phyloP scores from a whole-genome alignment of 2,797 vertebrate genomes.

The Sebastes dallii region DNA sequence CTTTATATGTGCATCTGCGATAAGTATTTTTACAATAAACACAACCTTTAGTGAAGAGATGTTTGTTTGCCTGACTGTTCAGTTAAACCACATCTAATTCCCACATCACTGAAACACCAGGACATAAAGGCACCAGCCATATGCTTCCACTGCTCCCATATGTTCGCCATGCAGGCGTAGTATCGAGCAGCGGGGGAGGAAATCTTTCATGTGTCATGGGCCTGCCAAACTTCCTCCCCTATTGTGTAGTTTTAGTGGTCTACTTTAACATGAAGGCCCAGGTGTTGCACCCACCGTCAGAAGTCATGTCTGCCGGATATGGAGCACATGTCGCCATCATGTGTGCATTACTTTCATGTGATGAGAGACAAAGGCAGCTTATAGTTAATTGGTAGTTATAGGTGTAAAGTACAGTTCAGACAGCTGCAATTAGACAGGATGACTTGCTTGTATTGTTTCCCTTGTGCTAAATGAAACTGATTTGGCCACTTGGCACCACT shows the following conservation, averaged over 20 bases:
- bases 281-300: neutral
- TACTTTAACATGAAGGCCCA: neutral
- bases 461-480: neutral
- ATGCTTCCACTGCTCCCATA: neutral
- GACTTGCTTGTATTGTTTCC: neutral
- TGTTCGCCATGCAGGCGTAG: neutral
- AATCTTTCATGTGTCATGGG: conserved; percentile 20
- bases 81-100: neutral
- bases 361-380: neutral
- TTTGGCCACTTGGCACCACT: neutral
- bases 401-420: neutral
- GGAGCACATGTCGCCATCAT: neutral
- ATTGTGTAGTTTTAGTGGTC: neutral
- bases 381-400: neutral
- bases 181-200: neutral
- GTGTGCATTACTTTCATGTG: conserved; percentile 6
- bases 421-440: neutral
- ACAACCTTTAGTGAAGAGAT: neutral
- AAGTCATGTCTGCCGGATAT: conserved; percentile 1
- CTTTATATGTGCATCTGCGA: neutral
- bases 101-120: neutral
- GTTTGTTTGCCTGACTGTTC: neutral
- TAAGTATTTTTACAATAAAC: neutral
- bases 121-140: neutral
- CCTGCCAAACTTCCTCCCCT: neutral